Base-by-base conservation (phyloP, 2,797 vertebrate species). In the Arrhamphus sclerolepis region DNA sequence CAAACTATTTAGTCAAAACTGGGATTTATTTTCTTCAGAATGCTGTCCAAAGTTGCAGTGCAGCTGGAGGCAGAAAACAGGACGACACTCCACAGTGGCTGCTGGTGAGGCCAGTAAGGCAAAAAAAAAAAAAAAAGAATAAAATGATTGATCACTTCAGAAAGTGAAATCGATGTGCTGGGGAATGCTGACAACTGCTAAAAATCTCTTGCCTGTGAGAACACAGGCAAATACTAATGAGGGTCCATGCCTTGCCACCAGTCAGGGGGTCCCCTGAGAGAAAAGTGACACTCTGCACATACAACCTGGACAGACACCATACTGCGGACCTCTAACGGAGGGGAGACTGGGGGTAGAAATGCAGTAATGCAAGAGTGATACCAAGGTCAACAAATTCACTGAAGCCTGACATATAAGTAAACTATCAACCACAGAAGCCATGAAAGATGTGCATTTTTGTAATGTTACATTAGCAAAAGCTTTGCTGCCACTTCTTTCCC, bases 71-170 rank as follows among this genome's bases (percentile, higher is more conserved):
- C 34, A 51, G 59, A 75, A 71, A 75, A 69, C 46, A 48, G 68
- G 62, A 75, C 70, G 51, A 41, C 72, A 58, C 76, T 85, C 74
- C 52, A 46, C 55, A 48, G 69, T 63, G 57, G 76, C 59, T 77
- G 72, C 81, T 70, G 75, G 80, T n/a, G n/a, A n/a, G n/a, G n/a
- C n/a, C 83, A 77, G 62, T 41, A 53, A 61, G 82, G 79, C 72
- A 75, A 64, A 75, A 75, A 83, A 34, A 34, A 20, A 68, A 84
- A 87, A 75, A 80, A 68, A 82, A 67, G 69, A 80, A 88, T 64
- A 51, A 65, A 61, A 85, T 87, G 89, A 92, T 78, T 88, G 85
- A 92, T 90, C 70, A 84, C 82, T 81, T 85, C 69, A 84, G 71
- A 81, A 83, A 89, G 85, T 77, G 75, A 80, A 78, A 90, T 81